A percentile compares a stretch with the other conserved stretches of the same genome.
Evolutionary conservation across 2,113 vertebrate species (phyloP).

Genomic region (Axis porcinus): DNA sequence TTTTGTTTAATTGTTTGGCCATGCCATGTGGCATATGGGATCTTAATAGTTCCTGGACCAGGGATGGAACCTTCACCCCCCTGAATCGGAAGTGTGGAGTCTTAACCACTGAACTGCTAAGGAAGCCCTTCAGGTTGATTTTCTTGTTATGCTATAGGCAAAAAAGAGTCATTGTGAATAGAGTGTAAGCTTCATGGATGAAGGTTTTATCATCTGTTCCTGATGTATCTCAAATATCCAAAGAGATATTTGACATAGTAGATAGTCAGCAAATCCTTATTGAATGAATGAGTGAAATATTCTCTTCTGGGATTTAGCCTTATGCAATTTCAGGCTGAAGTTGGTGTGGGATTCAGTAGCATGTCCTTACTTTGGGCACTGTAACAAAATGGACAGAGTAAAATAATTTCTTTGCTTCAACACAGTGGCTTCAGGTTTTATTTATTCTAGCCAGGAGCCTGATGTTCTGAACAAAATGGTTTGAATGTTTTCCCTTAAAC

Average conservation of each 20-base stretch:
- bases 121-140: not conserved
- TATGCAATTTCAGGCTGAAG: accelerated
- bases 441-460: slow-evolving; percentile 35
- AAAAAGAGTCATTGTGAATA: not conserved
- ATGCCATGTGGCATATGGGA: not conserved
- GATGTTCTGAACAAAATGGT: slow-evolving; percentile 13
- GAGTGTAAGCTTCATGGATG: not conserved
- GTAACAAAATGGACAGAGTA: slow-evolving; percentile 31
- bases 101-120: not conserved
- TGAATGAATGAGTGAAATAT: not conserved
- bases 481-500: slow-evolving; percentile 50
- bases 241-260: not conserved
- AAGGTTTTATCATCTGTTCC: not conserved
- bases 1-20: not conserved
- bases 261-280: not conserved
- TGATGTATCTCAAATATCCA: not conserved
- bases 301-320: accelerated
- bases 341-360: not conserved
- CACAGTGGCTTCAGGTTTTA: not conserved
- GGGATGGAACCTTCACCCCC: not conserved
- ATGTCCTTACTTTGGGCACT: not conserved
- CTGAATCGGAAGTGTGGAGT: not conserved
- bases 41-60: not conserved
- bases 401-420: slow-evolving; percentile 47
- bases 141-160: accelerated